A percentile compares a stretch with the other conserved stretches of the same genome.
Conservation (phyloP, 2,888 invertebrate species). For the Brachyptera risi region DNA sequence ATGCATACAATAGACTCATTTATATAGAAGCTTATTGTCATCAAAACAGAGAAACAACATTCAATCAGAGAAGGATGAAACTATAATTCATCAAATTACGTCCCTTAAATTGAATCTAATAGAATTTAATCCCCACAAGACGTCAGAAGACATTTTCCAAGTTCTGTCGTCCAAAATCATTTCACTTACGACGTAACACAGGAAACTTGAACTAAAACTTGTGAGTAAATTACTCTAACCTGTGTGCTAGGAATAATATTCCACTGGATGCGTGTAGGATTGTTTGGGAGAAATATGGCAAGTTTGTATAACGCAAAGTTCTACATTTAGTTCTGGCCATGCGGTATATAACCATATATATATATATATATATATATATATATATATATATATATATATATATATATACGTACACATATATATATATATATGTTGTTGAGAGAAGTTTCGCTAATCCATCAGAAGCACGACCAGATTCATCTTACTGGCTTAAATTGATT, state of each 20-base stretch:
- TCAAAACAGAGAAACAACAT: no score
- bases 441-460: conserved; percentile 29
- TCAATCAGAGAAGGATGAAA: no score
- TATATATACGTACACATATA: neutral
- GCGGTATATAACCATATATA: no score
- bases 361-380: neutral
- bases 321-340: no score
- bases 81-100: conserved; percentile 1
- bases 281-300: conserved; percentile 11
- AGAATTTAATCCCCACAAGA: conserved; percentile 8
- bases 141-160: conserved; percentile 4
- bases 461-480: conserved; percentile 23
- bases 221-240: conserved; percentile 18
- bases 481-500: conserved; percentile 30
- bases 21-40: no score
- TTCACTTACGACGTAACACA: conserved; percentile 11
- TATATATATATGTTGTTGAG: neutral
- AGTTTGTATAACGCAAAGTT: no score
- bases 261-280: conserved; percentile 1
- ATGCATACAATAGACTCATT: no score
- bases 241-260: no score
- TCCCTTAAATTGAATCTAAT: conserved; percentile 3
- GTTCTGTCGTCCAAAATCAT: conserved; percentile 15
- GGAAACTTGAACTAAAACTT: conserved; percentile 13
- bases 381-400: neutral